Evolutionary conservation across 2,797 vertebrate species (phyloP).

Genomic region (Anomalospiza imberbis): DNA sequence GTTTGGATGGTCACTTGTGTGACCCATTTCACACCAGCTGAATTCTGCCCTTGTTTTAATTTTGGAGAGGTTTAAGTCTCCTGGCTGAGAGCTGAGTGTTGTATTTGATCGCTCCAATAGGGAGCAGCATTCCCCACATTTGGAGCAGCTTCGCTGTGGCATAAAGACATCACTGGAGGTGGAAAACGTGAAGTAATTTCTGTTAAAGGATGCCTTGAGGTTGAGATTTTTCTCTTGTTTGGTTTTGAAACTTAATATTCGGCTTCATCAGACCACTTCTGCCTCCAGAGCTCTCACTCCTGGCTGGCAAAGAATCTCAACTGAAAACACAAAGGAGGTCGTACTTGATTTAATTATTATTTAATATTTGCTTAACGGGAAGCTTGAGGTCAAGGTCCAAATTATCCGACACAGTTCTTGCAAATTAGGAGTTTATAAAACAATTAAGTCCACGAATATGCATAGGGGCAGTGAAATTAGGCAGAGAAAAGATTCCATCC

Average conservation of each 20-base stretch:
- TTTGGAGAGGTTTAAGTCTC: not conserved
- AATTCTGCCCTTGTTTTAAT: not conserved
- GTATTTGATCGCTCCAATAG: not conserved
- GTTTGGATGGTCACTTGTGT: not conserved
- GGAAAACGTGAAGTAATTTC: not conserved
- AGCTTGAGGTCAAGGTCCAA: not conserved
- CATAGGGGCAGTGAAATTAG: not conserved
- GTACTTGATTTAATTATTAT: not conserved
- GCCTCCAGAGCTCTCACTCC: not conserved
- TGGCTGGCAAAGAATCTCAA: not conserved
- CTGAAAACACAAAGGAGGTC: not conserved
- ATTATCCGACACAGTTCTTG: not conserved
- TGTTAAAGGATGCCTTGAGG: not conserved
- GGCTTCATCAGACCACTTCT: not conserved
- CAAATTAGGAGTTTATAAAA: not conserved
- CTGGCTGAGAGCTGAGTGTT: not conserved
- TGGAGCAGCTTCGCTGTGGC: accelerated
- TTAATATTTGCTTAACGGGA: not conserved
- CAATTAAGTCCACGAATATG: not conserved
- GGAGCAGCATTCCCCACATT: conserved; percentile 1
- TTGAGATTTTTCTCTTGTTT: not conserved
- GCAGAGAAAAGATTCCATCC: not conserved
- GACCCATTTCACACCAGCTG: not conserved
- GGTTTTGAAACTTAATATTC: not conserved
- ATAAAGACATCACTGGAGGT: not conserved